Percentiles rank a stretch among this genome's conserved stretches.
These are phyloP conservation scores for Allygus modestus DNA, from an alignment of 2,888 invertebrate species.

Conservation along the genomic window DNA sequence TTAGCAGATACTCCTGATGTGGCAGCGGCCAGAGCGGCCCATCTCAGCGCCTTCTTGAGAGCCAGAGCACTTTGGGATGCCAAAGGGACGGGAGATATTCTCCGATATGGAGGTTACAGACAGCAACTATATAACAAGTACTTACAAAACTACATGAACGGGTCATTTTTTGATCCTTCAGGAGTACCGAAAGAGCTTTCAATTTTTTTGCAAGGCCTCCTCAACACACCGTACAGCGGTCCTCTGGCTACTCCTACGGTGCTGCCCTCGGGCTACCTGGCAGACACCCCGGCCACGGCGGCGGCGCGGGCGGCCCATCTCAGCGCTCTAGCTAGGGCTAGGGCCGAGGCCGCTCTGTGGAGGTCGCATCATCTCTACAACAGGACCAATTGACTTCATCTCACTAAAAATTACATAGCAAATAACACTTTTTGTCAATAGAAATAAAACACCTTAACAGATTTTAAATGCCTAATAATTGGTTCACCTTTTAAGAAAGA, in stretches of 20 bases:
- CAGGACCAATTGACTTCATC: neutral
- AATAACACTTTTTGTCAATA: no score
- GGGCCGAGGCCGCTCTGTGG: neutral
- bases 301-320: neutral
- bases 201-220: neutral
- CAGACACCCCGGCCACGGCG: slow-evolving; percentile 9
- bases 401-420: no score
- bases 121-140: no score
- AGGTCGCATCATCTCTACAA: neutral
- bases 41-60: neutral
- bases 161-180: neutral
- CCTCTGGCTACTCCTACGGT: neutral
- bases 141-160: neutral
- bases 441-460: no score
- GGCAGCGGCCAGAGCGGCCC: neutral
- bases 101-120: neutral
- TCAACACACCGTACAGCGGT: neutral
- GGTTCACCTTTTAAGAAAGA: no score
- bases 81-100: neutral
- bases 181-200: neutral
- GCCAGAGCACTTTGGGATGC: neutral
- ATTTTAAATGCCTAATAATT: no score
- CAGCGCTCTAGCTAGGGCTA: neutral
- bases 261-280: neutral
- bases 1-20: neutral